These are phyloP conservation scores for Raja brachyura DNA, from an alignment of 2,113 vertebrate genomes.

Conservation along the genomic window DNA sequence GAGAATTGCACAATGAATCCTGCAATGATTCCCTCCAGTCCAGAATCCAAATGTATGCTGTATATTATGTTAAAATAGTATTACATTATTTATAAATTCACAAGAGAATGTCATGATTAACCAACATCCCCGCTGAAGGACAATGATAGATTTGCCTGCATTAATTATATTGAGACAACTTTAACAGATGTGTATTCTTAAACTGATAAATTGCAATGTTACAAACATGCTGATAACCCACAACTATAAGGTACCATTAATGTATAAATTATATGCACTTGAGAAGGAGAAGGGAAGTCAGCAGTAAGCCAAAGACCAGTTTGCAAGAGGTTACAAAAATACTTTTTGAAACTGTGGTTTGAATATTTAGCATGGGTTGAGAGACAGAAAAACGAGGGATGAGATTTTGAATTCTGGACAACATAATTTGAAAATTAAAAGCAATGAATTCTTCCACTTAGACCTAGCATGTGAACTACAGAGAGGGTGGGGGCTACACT, in stretches of 20 bases:
- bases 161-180: not conserved
- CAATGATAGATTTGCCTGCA: not conserved
- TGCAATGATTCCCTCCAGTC: slow-evolving; percentile 47
- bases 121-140: no score
- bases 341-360: not conserved
- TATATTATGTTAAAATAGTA: not conserved
- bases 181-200: not conserved
- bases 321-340: not conserved
- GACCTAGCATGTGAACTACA: not conserved
- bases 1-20: slow-evolving; percentile 47
- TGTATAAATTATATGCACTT: not conserved
- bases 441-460: not conserved
- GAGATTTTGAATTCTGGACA: not conserved
- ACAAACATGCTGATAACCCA: not conserved
- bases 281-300: not conserved
- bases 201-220: not conserved
- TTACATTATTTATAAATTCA: no score
- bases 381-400: not conserved
- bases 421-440: not conserved
- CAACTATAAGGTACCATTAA: not conserved
- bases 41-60: slow-evolving; percentile 39
- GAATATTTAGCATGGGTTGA: not conserved
- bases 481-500: not conserved
- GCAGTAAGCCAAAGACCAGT: not conserved
- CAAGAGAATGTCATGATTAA: no score